These are phyloP conservation scores for Meloidogyne chitwoodi DNA, from an alignment of 1,140 invertebrate genomes.

Conservation along the genomic window DNA sequence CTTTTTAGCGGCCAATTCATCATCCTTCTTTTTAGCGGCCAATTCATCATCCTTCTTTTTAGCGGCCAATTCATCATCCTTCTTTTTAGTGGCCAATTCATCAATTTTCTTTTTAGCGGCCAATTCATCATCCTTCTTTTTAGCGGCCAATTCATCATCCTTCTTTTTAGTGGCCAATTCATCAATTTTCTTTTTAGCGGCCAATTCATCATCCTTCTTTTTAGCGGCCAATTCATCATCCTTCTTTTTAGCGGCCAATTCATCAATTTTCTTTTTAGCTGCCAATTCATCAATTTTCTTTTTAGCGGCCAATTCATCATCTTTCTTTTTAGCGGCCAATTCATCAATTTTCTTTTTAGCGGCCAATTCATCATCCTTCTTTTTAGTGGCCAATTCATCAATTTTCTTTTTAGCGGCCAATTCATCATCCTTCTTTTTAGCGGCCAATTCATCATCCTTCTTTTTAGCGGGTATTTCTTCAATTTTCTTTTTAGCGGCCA, in stretches of 20 bases:
- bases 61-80: no score
- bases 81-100: no score
- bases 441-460: constrained; percentile 6
- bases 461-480: constrained; percentile 15
- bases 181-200: background rate
- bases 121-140: background rate
- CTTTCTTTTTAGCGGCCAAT: background rate
- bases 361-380: no score
- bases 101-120: background rate
- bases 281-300: background rate
- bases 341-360: background rate
- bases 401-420: background rate
- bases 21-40: no score
- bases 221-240: no score
- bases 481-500: background rate
- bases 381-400: background rate
- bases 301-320: background rate
- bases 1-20: no score
- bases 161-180: background rate
- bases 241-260: no score
- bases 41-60: no score
- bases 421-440: background rate
- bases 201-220: no score
- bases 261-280: background rate
- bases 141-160: background rate